Evolutionary conservation across 2,888 invertebrate genomes (phyloP).

Genomic region (Luperina testacea): DNA sequence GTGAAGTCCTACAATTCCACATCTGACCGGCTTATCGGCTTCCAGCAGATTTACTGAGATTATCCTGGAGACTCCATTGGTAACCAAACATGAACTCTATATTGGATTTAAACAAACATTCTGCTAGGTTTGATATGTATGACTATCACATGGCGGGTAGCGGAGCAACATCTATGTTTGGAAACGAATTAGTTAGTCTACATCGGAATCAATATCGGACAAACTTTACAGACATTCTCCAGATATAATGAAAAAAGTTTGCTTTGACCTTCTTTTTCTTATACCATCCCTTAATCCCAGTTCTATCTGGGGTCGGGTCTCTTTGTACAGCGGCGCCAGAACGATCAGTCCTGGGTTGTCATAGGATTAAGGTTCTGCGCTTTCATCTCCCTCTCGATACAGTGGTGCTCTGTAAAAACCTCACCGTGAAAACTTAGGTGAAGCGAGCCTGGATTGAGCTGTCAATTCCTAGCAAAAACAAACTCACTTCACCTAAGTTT

Average conservation of each 20-base stretch:
- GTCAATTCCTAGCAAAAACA: too few relatives aligned
- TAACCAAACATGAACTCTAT: slow-evolving; percentile 61
- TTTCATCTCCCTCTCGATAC: too few relatives aligned
- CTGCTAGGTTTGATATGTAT: slow-evolving; percentile 22
- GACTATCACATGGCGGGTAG: neutral
- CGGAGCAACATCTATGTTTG: neutral
- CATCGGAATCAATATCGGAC: neutral
- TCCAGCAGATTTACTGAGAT: slow-evolving; percentile 83
- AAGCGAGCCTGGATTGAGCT: too few relatives aligned
- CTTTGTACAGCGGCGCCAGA: too few relatives aligned
- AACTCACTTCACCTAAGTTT: too few relatives aligned
- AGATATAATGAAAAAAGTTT: neutral
- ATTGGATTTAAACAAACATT: slow-evolving; percentile 65
- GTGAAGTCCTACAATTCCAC: slow-evolving; percentile 79
- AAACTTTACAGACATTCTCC: neutral
- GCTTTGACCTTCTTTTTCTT: neutral
- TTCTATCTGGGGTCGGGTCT: too few relatives aligned
- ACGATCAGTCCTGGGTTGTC: too few relatives aligned
- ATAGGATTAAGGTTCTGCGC: too few relatives aligned
- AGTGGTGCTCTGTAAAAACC: too few relatives aligned
- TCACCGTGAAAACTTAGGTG: too few relatives aligned
- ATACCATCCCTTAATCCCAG: too few relatives aligned
- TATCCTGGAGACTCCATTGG: slow-evolving; percentile 71
- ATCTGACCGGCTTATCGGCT: slow-evolving; percentile 79
- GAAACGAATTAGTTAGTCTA: slow-evolving; percentile 5